Percentiles rank a stretch among this genome's conserved stretches.
Evolutionary conservation across 2,888 invertebrate genomes (phyloP).

Genomic region (Nesidiocoris tenuis): DNA sequence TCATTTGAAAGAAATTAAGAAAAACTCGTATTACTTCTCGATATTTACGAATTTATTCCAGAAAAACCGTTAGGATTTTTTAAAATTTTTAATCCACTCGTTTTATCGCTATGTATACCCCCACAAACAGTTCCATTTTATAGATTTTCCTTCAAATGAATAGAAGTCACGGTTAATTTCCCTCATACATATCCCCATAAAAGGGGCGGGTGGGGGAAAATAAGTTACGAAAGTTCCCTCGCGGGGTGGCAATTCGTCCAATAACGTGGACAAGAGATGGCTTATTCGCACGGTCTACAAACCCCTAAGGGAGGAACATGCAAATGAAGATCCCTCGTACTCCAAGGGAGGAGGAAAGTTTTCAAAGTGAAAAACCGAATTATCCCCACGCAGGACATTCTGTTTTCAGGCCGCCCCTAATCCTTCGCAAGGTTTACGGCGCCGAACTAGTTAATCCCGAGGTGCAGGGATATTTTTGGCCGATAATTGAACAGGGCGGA

Average conservation of each 20-base stretch:
- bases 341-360: not conserved
- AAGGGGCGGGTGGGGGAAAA: not conserved
- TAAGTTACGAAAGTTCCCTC: not conserved
- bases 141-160: not conserved
- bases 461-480: not conserved
- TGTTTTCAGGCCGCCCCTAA: not conserved
- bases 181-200: not conserved
- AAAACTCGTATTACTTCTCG: no score
- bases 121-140: no score
- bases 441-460: not conserved
- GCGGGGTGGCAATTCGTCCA: not conserved
- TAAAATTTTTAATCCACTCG: no score
- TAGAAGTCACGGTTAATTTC: not conserved
- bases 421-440: not conserved
- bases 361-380: constrained; percentile 29
- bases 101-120: no score
- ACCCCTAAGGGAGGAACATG: constrained; percentile 14
- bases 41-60: no score
- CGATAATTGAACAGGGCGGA: not conserved
- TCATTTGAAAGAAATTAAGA: no score
- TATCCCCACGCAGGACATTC: not conserved
- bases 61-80: no score
- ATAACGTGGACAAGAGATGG: not conserved
- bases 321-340: constrained; percentile 21
- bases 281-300: not conserved